A percentile compares a stretch with the other conserved stretches of the same genome.
These are phyloP conservation scores for Rhadina sibilatrix DNA, from an alignment of 2,113 vertebrate species.

Conservation along the genomic window DNA sequence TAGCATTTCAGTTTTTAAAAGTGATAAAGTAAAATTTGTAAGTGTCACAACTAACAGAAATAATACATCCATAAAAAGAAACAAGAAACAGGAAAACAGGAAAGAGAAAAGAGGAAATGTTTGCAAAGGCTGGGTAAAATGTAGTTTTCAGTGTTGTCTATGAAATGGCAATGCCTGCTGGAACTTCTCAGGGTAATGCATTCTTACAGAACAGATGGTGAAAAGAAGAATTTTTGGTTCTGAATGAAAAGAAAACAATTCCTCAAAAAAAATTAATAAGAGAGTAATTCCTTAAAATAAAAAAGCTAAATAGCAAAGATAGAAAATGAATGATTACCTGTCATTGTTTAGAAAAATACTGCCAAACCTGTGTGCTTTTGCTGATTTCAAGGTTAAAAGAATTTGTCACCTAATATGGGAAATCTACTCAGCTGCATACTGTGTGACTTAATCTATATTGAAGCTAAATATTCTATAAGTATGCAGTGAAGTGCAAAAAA, in stretches of 20 bases:
- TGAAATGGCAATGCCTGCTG: not conserved
- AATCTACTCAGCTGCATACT: constrained; percentile 58
- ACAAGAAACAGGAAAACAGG: not conserved
- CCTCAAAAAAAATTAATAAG: constrained; percentile 3
- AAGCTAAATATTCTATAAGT: constrained; percentile 81
- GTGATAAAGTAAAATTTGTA: not conserved
- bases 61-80: not conserved
- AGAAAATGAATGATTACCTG: constrained; percentile 55
- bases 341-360: constrained; percentile 59
- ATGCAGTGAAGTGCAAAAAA: constrained; percentile 80
- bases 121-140: not conserved
- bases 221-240: constrained; percentile 5
- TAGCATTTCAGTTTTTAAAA: not conserved
- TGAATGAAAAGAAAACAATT: constrained; percentile 11
- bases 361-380: constrained; percentile 53
- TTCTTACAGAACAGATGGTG: not conserved
- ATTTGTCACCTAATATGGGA: constrained; percentile 51
- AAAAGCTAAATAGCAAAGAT: constrained; percentile 21
- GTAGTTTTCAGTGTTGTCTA: not conserved
- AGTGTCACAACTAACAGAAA: not conserved
- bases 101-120: not conserved
- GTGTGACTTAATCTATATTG: constrained; percentile 74
- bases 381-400: constrained; percentile 71
- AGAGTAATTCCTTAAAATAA: constrained; percentile 44
- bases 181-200: not conserved